phyloP scores from a whole-genome alignment of 2,888 invertebrate species.

The Atethmia centrago region DNA sequence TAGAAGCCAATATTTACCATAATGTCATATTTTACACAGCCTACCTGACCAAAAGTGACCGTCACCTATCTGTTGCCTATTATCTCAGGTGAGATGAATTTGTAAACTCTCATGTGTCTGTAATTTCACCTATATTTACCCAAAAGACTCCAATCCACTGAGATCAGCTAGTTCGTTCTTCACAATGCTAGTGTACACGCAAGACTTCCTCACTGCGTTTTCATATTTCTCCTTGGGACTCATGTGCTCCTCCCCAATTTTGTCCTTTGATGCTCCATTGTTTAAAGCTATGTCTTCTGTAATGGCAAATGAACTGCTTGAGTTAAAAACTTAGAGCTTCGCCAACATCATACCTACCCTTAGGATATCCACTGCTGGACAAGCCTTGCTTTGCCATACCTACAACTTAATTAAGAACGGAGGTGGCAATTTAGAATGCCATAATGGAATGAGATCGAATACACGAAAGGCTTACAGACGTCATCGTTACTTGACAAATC shows the following conservation, averaged over 20 bases:
- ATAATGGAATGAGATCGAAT: no score
- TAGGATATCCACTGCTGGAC: no score
- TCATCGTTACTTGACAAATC: no score
- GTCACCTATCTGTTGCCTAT: not conserved
- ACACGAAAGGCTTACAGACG: no score
- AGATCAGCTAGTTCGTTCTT: slow-evolving; percentile 92
- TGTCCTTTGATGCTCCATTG: slow-evolving; percentile 91
- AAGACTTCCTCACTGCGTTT: slow-evolving; percentile 93
- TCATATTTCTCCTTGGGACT: slow-evolving; percentile 95
- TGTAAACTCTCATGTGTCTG: not conserved
- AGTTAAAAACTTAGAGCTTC: not conserved
- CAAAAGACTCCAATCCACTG: slow-evolving; percentile 93
- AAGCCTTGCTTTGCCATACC: no score
- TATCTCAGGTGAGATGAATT: not conserved
- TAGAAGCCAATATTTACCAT: not conserved
- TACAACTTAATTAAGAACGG: not conserved
- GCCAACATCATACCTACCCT: not conserved
- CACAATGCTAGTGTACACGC: slow-evolving; percentile 92
- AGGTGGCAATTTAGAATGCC: not conserved
- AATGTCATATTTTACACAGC: not conserved
- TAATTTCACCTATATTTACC: slow-evolving; percentile 85
- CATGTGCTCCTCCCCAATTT: slow-evolving; percentile 93
- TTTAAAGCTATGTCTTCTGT: slow-evolving; percentile 81
- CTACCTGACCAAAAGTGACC: no score
- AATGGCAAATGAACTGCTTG: slow-evolving; percentile 14